Conservation (phyloP, 2,888 invertebrate species). For the Zaprionus lineosus region DNA sequence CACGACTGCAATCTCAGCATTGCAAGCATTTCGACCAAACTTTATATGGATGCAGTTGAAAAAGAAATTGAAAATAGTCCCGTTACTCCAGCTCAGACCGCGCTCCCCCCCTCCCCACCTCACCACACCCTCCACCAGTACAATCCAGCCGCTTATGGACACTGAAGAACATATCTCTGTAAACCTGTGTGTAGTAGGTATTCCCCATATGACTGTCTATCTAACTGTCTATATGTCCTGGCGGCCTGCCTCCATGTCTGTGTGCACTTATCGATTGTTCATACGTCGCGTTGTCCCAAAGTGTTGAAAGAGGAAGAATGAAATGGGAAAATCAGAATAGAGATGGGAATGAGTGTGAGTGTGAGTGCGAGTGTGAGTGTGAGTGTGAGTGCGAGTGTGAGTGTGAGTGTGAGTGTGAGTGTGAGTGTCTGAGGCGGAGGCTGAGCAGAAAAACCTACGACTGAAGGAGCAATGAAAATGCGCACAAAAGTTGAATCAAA, state of each 20-base stretch:
- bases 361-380: no score
- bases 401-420: no score
- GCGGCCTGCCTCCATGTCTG: conserved; percentile 40
- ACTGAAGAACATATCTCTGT: conserved; percentile 25
- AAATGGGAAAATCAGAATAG: not conserved
- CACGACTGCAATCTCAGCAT: conserved; percentile 71
- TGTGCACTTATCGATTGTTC: conserved; percentile 72
- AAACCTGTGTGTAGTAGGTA: conserved; percentile 30
- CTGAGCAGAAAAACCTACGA: conserved; percentile 24
- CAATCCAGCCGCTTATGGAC: conserved; percentile 7
- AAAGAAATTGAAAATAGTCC: conserved; percentile 72
- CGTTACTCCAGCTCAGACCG: no score
- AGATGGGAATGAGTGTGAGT: conserved; percentile 4
- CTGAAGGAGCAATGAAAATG: conserved; percentile 59
- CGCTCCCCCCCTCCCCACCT: not conserved
- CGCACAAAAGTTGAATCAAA: conserved; percentile 68
- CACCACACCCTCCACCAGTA: not conserved
- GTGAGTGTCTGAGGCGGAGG: no score
- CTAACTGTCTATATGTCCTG: conserved; percentile 54
- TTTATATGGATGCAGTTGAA: conserved; percentile 64
- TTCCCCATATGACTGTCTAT: conserved; percentile 67
- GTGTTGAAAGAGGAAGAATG: conserved; percentile 45
- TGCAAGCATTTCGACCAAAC: conserved; percentile 64
- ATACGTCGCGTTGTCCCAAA: conserved; percentile 63
- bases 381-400: no score